These are phyloP conservation scores for Thalassoma bifasciatum DNA, from an alignment of 2,113 vertebrate genomes.

Conservation along the genomic window DNA sequence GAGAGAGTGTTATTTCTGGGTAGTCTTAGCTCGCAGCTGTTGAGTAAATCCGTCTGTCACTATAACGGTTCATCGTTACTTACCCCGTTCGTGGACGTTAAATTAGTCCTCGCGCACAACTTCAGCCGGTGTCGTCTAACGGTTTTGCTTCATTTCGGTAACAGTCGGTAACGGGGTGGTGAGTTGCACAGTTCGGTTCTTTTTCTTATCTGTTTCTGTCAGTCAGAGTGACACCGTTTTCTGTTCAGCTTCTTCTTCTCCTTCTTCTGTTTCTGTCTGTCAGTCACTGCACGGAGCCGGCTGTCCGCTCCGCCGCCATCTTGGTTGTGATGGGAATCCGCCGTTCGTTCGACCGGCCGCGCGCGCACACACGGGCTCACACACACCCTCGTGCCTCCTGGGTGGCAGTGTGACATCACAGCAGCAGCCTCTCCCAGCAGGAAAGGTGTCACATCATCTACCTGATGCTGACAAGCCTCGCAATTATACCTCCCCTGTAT, in stretches of 20 bases:
- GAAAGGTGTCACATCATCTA: conserved; percentile 16
- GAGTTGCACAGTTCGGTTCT: background rate
- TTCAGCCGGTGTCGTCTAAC: conserved; percentile 45
- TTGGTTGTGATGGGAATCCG: conserved; percentile 74
- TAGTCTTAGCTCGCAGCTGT: conserved; percentile 23
- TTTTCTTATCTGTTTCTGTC: background rate
- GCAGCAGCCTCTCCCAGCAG: conserved; percentile 9
- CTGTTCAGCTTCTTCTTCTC: conserved; percentile 15
- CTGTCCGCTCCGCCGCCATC: conserved; percentile 74
- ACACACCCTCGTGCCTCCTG: conserved; percentile 7
- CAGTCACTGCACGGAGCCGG: conserved; percentile 62
- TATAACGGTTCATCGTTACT: conserved; percentile 61
- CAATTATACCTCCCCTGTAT: background rate
- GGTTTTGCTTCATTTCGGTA: conserved; percentile 32
- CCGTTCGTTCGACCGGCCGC: background rate
- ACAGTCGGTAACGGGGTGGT: background rate
- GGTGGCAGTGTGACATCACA: conserved; percentile 20
- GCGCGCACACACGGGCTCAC: background rate
- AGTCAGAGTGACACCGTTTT: background rate
- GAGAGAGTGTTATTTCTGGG: conserved; percentile 23
- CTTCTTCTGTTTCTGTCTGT: conserved; percentile 35
- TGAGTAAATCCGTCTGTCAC: conserved; percentile 30
- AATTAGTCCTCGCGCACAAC: conserved; percentile 48
- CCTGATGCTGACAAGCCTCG: conserved; percentile 12
- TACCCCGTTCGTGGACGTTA: conserved; percentile 55